Conservation (phyloP, 1,140 invertebrate species). For the Drosophila teissieri region DNA sequence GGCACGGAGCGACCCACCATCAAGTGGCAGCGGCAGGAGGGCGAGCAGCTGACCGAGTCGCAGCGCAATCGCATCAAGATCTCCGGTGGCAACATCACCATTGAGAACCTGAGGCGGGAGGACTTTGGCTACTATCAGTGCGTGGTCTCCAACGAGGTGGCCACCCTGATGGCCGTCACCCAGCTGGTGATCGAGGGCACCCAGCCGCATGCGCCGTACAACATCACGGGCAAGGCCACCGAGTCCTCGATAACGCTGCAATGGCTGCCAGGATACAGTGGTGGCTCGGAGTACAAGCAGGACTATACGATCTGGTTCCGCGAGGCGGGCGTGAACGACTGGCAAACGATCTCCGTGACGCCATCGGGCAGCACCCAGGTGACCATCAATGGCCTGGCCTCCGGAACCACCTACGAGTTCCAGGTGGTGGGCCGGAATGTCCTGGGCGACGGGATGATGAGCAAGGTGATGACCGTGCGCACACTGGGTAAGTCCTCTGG, state of each 20-base stretch:
- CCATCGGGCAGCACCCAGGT: constrained; percentile 95
- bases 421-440: constrained; percentile 97
- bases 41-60: constrained; percentile 87
- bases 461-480: constrained; percentile 94
- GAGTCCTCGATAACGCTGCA: constrained; percentile 95
- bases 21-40: constrained; percentile 95
- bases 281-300: constrained; percentile 96
- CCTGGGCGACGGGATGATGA: constrained; percentile 97
- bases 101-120: constrained; percentile 92
- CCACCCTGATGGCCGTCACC: constrained; percentile 94
- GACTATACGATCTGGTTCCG: constrained; percentile 97
- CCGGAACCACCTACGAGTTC: constrained; percentile 97
- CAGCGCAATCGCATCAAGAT: constrained; percentile 92
- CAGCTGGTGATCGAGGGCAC: constrained; percentile 97
- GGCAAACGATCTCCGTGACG: constrained; percentile 96
- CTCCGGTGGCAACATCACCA: constrained; percentile 95
- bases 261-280: constrained; percentile 97
- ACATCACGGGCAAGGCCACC: constrained; percentile 93
- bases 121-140: constrained; percentile 98
- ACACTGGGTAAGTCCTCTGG: constrained; percentile 91
- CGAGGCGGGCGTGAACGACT: constrained; percentile 92
- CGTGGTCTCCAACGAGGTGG: constrained; percentile 96
- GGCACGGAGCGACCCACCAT: constrained; percentile 96
- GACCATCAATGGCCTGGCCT: constrained; percentile 95
- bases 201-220: constrained; percentile 97